Percentiles rank a stretch among this genome's conserved stretches.
Evolutionary conservation across 1,140 invertebrate species (phyloP).

Genomic region (Diplogasteroides magnus): DNA sequence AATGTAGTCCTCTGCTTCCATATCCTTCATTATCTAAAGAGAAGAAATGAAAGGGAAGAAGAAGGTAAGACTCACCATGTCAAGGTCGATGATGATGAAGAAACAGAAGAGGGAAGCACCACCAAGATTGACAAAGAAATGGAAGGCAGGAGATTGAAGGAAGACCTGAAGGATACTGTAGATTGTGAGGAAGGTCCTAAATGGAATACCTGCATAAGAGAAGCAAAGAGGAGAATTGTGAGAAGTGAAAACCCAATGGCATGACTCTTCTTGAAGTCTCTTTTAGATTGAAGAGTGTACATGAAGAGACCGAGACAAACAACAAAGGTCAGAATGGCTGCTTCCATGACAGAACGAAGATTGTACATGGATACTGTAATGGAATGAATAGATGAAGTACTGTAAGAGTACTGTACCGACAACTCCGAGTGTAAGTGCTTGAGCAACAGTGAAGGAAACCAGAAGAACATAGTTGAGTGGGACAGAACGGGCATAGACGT

Average conservation of each 20-base stretch:
- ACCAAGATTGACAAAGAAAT: conserved; percentile 56
- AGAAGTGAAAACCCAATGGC: conserved; percentile 42
- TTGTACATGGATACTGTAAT: conserved; percentile 59
- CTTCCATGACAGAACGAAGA: conserved; percentile 57
- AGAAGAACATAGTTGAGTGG: conserved; percentile 60
- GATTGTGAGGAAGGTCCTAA: conserved; percentile 9
- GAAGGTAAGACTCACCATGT: conserved; percentile 59
- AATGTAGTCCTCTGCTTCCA: conserved; percentile 59
- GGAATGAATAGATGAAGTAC: background rate
- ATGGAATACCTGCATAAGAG: conserved; percentile 55
- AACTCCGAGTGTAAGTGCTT: conserved; percentile 57
- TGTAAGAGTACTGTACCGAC: conserved; percentile 54
- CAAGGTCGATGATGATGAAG: conserved; percentile 60
- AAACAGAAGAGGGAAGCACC: conserved; percentile 59
- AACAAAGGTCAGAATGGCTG: conserved; percentile 57
- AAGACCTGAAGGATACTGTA: conserved; percentile 55
- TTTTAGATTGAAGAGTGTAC: conserved; percentile 60
- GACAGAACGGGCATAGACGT: conserved; percentile 57
- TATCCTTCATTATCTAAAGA: background rate
- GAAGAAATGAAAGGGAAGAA: conserved; percentile 43
- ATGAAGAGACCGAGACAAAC: conserved; percentile 58
- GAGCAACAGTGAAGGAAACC: conserved; percentile 57
- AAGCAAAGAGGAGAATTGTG: conserved; percentile 41
- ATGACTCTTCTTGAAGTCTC: conserved; percentile 57
- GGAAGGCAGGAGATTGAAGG: conserved; percentile 56